Evolutionary conservation across 2,888 invertebrate species (phyloP), one percentile per base, ranked within the genome.

Genomic region (Erebia epiphron): DNA sequence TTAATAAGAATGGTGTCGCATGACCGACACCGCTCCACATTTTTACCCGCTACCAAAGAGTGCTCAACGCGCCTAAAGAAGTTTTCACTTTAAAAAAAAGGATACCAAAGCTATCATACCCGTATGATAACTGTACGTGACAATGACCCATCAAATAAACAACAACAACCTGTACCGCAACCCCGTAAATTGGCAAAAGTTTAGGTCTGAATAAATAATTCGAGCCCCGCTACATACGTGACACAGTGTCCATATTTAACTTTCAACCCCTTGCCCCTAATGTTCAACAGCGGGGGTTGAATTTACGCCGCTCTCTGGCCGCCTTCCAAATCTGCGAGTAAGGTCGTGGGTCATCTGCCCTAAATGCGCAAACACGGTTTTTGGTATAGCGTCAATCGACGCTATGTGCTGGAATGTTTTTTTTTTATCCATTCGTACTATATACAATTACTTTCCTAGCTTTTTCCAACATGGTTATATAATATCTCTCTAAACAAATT

Each of bases 301-400:
- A 87, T 86, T 85, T 88, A 86, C 85, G 84, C 80, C 80, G 76
- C 78, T 79, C 77, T 77, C 85, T 90, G 89, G 90, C 89, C 73
- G 68, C 77, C 75, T 74, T 87, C 90, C 90, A 90, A 89, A 86
- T 86, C 85, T 83, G 82, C 81, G 79, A 79, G 82, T 75, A 80
- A 80, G 85, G 82, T 83, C 86, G 73, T 87, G 86, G 86, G 86
- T 90, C 88, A 89, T 87, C 86, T 86, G 83, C 69, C 81, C 83
- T 84, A 86, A 87, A 88, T 86, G 88, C 85, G 83, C 81, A 83
- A 81, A 83, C 84, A 84, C 83, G 86, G 83, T 84, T 86, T 81
- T 84, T 85, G 70, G 68, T 70, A 43, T 58, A 63, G 26, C 26
- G 14, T 26, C 43, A 46, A 61, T 61, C 61, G 10, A 61, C 61